Base-by-base conservation (phyloP, 2,113 vertebrate genomes). In the Callospermophilus lateralis region DNA sequence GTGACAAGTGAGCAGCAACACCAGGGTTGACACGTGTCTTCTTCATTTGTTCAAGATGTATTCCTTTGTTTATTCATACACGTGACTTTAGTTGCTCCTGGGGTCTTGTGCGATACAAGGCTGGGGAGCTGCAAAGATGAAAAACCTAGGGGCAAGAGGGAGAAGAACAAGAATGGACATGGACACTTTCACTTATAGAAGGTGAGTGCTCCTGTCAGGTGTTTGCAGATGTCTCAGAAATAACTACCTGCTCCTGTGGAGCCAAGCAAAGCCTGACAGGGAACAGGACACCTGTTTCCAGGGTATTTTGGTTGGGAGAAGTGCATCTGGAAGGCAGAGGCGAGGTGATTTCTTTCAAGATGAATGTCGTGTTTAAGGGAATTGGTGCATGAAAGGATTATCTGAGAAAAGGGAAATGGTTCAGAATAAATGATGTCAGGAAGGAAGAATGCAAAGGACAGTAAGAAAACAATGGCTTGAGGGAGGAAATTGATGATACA, bases 201-300 rank as follows among this genome's bases (percentile, higher is more conserved):
- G 32, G 4, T 48, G 4, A 39, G 26, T 10, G 7, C 4, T 39
- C 6, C 6, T 30, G 7, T 68, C 20, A 70, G 22, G 12, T 15
- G 28, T 17, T 70, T n/a, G 20, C 20, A 22, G 13, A 2, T 58
- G 15, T 13, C 70, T 61, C 1, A 55, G 15, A 30, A 4, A 37
- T 19, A 48, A 3, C n/a, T 34, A 4, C 0, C 4, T n/a, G 3
- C 51, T 34, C 2, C 2, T 3, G 8, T 42, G 9, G 20, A 65
- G 2, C 67, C 48, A 65, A 6, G 7, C 8, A 65, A 58, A 72
- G 22, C 39, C 8, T 5, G 7, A 26, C 12, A 78, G 16, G 16
- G 30, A 45, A 22, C 48, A n/a, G 13, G 28, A 4, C 6, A 4
- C 9, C 8, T 39, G 2, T 34, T 72, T 6, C 28, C 3, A 2